Evolutionary conservation across 2,113 vertebrate genomes (phyloP), one percentile per base, ranked within the genome.

Genomic region (Eublepharis macularius): DNA sequence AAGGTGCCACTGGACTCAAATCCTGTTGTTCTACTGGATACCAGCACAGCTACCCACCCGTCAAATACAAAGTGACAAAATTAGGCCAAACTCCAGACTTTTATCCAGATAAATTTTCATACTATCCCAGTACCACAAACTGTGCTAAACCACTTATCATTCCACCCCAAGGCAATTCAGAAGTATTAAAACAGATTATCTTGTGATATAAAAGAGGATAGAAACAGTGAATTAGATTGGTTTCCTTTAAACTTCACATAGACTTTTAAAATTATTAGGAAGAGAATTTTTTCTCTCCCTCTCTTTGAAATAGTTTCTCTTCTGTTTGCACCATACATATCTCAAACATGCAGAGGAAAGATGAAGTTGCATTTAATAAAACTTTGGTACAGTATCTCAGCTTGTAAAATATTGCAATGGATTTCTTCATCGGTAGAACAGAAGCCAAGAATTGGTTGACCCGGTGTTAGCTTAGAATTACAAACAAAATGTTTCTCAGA

Each of bases 381-480:
- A 92, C 80, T 91, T 90, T 94, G 74, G 80, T 93, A 87, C 87
- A 80, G 1, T 91, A 82, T 94, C 92, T 91, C 90, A 21, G 73
- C 86, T 93, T 93, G 94, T 93, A 93, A 96, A 93, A 94, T 86
- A 70, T 93, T 92, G 92, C 74, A 88, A 91, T 49, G 86, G 91
- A 94, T 93, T 93, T 93, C 89, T 94, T 84, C 87, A 85, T 84
- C 91, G 87, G 84, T 85, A 91, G 90, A 94, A 86, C 91, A 76
- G 84, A 91, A 93, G 92, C 91, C 90, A 95, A 95, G 85, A 95
- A 78, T 90, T 92, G 95, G 88, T 74, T 2, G 1, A 94, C 95
- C 88, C 93, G 94, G 80, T 93, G 92, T 94, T 93, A 95, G 92
- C 93, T 91, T 93, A 91, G 94, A 96, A 94, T 95, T 94, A 93